These are phyloP conservation scores for Ophioninae sp. DNA, from an alignment of 2,888 invertebrate genomes.

Conservation along the genomic window DNA sequence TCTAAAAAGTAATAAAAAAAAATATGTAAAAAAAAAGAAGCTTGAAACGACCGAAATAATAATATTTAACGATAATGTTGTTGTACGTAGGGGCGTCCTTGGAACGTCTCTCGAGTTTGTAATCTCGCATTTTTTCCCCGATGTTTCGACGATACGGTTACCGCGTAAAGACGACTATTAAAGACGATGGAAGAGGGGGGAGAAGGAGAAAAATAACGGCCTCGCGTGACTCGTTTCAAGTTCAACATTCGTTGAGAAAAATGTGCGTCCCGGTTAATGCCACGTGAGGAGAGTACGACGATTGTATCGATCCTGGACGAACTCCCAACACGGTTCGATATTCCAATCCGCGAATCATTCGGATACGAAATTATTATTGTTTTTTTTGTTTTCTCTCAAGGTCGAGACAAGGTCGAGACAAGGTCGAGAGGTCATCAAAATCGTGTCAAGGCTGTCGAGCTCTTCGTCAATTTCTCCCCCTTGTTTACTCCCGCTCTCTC, in stretches of 20 bases:
- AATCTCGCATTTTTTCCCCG: neutral
- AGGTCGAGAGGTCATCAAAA: neutral
- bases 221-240: slow-evolving; percentile 48
- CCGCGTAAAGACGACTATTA: neutral
- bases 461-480: too few relatives aligned
- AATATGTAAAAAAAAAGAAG: neutral
- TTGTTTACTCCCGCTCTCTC: too few relatives aligned
- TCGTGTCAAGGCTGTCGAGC: neutral
- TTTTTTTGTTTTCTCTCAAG: neutral
- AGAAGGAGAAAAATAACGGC: neutral
- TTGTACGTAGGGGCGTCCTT: neutral
- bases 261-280: neutral
- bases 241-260: slow-evolving; percentile 43
- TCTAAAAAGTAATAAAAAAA: neutral
- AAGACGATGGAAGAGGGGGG: too few relatives aligned
- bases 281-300: neutral
- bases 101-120: neutral
- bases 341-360: neutral
- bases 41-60: neutral
- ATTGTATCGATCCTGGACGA: neutral
- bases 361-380: neutral
- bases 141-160: neutral
- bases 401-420: too few relatives aligned
- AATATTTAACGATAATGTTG: neutral
- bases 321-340: neutral